A percentile compares a stretch with the other conserved stretches of the same genome.
Evolutionary conservation across 2,888 invertebrate genomes (phyloP).

Genomic region (Craniophora ligustri): DNA sequence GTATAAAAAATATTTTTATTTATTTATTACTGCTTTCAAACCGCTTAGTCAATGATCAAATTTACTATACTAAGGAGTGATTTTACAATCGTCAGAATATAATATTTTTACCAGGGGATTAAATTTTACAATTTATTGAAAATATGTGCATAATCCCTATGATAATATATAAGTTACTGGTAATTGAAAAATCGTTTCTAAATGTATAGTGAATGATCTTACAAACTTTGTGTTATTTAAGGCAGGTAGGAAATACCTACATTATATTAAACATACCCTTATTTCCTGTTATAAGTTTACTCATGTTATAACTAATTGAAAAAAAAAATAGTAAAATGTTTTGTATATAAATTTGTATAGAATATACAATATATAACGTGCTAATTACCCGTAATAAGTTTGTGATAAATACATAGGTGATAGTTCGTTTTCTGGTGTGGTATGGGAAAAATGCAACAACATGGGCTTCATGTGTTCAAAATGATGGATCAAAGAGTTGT

Average conservation of each 20-base stretch:
- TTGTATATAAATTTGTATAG: slow-evolving; percentile 30
- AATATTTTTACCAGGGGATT: not conserved
- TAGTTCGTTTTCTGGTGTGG: slow-evolving; percentile 47
- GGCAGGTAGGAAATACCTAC: slow-evolving; percentile 8
- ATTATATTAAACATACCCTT: slow-evolving; percentile 9
- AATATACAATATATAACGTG: slow-evolving; percentile 2
- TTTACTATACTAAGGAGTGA: not conserved
- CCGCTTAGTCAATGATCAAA: not conserved
- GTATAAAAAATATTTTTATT: slow-evolving; percentile 25
- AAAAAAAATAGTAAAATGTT: slow-evolving; percentile 28
- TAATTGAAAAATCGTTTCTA: not conserved
- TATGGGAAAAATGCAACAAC: slow-evolving; percentile 40
- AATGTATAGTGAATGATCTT: slow-evolving; percentile 7
- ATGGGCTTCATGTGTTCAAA: slow-evolving; percentile 53
- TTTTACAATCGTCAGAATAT: slow-evolving; percentile 1
- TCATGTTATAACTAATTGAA: slow-evolving; percentile 19
- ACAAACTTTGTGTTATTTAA: slow-evolving; percentile 8
- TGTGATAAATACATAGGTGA: slow-evolving; percentile 53
- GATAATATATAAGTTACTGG: not conserved
- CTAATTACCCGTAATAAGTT: slow-evolving; percentile 36
- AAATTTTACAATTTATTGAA: not conserved
- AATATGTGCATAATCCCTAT: not conserved
- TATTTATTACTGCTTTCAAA: slow-evolving; percentile 15
- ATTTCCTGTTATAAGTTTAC: slow-evolving; percentile 33
- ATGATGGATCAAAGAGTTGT: slow-evolving; percentile 36